Percentiles rank a stretch among this genome's conserved stretches.
These are phyloP conservation scores for Pseudomyrmex dendroicus DNA, from an alignment of 1,140 invertebrate species.

Conservation along the genomic window DNA sequence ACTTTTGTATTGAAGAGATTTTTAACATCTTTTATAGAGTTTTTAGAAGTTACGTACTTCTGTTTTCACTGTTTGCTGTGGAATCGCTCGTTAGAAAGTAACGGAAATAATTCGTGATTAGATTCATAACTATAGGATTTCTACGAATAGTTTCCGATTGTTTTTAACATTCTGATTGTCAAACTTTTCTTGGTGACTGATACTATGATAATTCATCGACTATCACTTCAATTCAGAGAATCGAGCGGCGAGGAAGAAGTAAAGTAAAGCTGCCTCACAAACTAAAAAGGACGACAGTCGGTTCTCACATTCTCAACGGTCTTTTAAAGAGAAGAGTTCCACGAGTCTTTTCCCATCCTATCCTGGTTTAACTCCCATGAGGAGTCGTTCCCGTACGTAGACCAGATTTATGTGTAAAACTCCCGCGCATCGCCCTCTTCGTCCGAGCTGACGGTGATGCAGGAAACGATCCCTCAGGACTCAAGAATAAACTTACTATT, in stretches of 20 bases:
- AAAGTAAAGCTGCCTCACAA: slow-evolving; percentile 32
- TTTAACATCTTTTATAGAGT: no score
- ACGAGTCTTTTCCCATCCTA: slow-evolving; percentile 81
- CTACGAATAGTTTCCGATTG: no score
- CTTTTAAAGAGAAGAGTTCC: slow-evolving; percentile 84
- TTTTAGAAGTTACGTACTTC: no score
- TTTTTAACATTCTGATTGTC: no score
- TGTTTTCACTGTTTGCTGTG: no score
- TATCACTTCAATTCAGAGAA: slow-evolving; percentile 6
- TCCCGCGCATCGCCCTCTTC: slow-evolving; percentile 72
- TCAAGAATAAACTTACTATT: slow-evolving; percentile 81
- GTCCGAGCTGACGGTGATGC: slow-evolving; percentile 81
- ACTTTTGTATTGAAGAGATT: no score
- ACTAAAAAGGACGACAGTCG: slow-evolving; percentile 57
- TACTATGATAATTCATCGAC: background rate
- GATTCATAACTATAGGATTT: no score
- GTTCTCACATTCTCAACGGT: slow-evolving; percentile 79
- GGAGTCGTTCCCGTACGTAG: slow-evolving; percentile 79
- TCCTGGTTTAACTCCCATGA: slow-evolving; percentile 80
- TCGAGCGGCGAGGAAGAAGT: background rate
- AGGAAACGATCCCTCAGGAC: slow-evolving; percentile 83
- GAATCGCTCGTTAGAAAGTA: no score
- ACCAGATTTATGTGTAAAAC: slow-evolving; percentile 86
- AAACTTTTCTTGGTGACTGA: background rate
- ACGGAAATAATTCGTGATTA: no score